Evolutionary conservation across 1,140 invertebrate genomes (phyloP).

Genomic region (Bombus superbus): DNA sequence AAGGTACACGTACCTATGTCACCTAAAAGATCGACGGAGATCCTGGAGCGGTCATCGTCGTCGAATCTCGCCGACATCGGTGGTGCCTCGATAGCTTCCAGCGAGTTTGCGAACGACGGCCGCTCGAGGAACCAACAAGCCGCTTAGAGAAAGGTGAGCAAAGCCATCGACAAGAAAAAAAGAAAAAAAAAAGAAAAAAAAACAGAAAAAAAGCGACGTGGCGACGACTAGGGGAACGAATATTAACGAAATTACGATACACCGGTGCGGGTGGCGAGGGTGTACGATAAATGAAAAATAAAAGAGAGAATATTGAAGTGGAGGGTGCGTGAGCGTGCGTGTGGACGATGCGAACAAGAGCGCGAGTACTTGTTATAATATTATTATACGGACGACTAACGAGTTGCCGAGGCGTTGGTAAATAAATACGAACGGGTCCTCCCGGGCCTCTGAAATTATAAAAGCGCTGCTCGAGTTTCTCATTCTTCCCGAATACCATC

Average conservation of each 20-base stretch:
- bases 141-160: not conserved
- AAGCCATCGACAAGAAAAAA: not conserved
- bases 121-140: not conserved
- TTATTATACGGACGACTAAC: conserved; percentile 72
- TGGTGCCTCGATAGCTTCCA: not conserved
- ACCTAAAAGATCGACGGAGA: not conserved
- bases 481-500: not conserved
- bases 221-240: conserved; percentile 24
- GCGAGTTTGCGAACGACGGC: not conserved
- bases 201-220: not conserved
- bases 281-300: conserved; percentile 31
- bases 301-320: conserved; percentile 16
- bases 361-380: conserved; percentile 74
- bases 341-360: conserved; percentile 57
- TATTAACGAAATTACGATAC: conserved; percentile 27
- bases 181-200: not conserved
- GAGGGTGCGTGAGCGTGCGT: conserved; percentile 53
- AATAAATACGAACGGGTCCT: conserved; percentile 67
- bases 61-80: not conserved
- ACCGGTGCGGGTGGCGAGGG: conserved; percentile 8
- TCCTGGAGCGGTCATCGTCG: conserved; percentile 9
- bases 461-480: not conserved
- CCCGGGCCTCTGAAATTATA: conserved; percentile 47
- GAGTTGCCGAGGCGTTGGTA: conserved; percentile 72
- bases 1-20: conserved; percentile 38